These are phyloP conservation scores for Anhinga rufa DNA, from an alignment of 2,113 vertebrate genomes.

Conservation along the genomic window DNA sequence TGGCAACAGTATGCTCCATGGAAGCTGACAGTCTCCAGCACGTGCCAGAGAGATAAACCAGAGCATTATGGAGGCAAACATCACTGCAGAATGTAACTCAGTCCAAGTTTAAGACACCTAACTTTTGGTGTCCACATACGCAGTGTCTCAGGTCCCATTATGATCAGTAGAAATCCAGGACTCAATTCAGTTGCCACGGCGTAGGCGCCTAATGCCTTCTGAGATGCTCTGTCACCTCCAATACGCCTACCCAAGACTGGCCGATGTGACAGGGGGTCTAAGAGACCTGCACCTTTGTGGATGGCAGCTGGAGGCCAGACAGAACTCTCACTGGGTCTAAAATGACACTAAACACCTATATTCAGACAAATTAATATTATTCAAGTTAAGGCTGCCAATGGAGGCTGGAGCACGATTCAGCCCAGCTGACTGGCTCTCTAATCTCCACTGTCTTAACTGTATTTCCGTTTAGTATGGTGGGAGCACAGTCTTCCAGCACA, in stretches of 20 bases:
- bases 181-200: background rate
- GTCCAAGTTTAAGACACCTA: background rate
- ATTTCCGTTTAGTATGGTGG: background rate
- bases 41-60: background rate
- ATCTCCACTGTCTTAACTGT: background rate
- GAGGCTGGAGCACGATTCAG: background rate
- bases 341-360: background rate
- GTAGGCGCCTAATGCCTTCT: background rate
- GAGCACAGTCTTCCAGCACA: background rate
- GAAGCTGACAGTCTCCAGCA: background rate
- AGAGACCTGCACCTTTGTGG: background rate
- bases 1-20: background rate
- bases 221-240: background rate
- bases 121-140: no score
- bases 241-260: background rate
- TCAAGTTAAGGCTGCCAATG: background rate
- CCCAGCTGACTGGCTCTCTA: background rate
- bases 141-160: background rate
- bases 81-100: background rate
- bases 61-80: background rate
- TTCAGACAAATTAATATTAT: background rate
- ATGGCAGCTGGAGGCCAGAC: background rate
- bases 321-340: background rate
- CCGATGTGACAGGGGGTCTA: background rate
- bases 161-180: background rate